Base-by-base conservation (phyloP, 2,888 invertebrate species). In the Meteorus cinctellus region DNA sequence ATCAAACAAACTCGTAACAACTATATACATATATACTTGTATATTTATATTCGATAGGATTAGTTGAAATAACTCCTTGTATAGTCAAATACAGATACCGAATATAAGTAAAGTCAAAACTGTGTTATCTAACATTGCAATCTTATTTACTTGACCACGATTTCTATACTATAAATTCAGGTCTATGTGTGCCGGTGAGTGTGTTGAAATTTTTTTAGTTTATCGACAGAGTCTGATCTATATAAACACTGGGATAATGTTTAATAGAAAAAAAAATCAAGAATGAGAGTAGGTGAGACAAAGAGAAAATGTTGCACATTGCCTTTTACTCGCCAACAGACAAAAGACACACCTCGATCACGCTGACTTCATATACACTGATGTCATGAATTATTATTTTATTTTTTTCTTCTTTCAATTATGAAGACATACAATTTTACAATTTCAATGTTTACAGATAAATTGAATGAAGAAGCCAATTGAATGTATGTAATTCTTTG, bases 261-360 rank as follows among this genome's bases (percentile, higher is more conserved):
- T 6, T 41, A 1, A 12, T 41, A 41, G 2, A 8, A 6, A 24
- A 19, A 19, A 48, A 24, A 24, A 24, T 24, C 19, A 19, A 55
- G 55, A 19, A 19, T n/a, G 55, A 31, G 55, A 59, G 31, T 29
- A 34, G 55, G 31, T 55, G 34, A 60, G 31, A 34, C 34, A 19
- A 8, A 60, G 70, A 34, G 59, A 70, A 41, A 41, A 60, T 34
- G 24, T 70, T 41, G 41, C 36, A 60, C 19, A 16, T 60, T 70
- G 55, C 59, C 70, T 70, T 34, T 59, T 70, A 70, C 41, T 45
- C 24, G 19, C 12, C 24, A 70, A 55, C 70, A 24, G 59, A 55
- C 62, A 62, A 70, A 60, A 60, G 60, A 41, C 70, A 70, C 70
- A 70, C 70, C 70, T 70, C 36, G 16, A 24, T 59, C n/a, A 36